Evolutionary conservation across 23 tunicate species (phyloP).

Genomic region (Styela clava): DNA sequence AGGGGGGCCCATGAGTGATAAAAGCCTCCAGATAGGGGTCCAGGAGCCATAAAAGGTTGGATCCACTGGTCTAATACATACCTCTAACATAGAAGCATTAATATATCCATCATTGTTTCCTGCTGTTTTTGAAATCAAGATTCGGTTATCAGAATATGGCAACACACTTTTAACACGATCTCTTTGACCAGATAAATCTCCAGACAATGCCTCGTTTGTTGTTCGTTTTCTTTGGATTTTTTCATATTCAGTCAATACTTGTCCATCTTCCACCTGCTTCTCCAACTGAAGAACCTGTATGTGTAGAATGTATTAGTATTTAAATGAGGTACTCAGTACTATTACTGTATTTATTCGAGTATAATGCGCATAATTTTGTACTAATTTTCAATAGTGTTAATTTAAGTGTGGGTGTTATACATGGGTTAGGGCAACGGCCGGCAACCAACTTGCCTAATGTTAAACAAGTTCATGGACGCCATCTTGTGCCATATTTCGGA

Average conservation of each 20-base stretch:
- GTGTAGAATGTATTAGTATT: not conserved
- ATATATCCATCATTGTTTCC: conserved; percentile 68
- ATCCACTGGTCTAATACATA: too few species aligned
- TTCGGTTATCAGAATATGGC: conserved; percentile 57
- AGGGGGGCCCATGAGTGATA: too few species aligned
- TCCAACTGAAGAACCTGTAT: conserved; percentile 57
- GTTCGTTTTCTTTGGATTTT: conserved; percentile 36
- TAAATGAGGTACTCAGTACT: not conserved
- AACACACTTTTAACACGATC: conserved; percentile 58
- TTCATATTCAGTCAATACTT: conserved; percentile 69
- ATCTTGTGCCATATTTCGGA: too few species aligned
- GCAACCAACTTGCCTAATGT: too few species aligned
- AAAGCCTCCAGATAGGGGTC: too few species aligned
- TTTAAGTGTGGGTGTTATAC: too few species aligned
- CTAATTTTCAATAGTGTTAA: too few species aligned
- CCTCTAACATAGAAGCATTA: conserved; percentile 74
- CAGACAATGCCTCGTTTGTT: not conserved
- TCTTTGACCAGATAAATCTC: conserved; percentile 32
- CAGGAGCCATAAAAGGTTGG: too few species aligned
- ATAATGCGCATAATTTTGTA: not conserved
- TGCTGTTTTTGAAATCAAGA: conserved; percentile 34
- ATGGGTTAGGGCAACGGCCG: too few species aligned
- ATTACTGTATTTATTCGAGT: not conserved
- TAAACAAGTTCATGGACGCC: too few species aligned
- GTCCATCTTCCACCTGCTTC: conserved; percentile 63